Conservation (phyloP, 2,113 vertebrate species). For the Cyprinodon brontotheroides region DNA sequence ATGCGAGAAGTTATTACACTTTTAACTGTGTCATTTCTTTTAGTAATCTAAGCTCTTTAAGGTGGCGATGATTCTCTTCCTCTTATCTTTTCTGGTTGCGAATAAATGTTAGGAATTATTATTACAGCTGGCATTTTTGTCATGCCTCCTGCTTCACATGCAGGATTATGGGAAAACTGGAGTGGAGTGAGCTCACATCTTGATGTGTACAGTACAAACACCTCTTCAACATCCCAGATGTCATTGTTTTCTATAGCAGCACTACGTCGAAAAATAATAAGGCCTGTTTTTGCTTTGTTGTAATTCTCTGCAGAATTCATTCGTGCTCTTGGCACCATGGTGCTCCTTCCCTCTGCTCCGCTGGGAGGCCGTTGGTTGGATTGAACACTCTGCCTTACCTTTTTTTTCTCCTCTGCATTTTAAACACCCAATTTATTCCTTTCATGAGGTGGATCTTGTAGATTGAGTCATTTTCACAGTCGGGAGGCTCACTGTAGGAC, state of each 20-base stretch:
- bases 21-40: constrained; percentile 30
- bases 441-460: constrained; percentile 96
- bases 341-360: constrained; percentile 47
- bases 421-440: constrained; percentile 94
- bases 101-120: constrained; percentile 41
- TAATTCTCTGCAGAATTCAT: constrained; percentile 68
- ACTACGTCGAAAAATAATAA: constrained; percentile 65
- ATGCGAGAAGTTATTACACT: constrained; percentile 19
- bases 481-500: constrained; percentile 90
- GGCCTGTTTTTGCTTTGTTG: constrained; percentile 67
- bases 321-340: constrained; percentile 56
- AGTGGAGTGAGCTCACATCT: constrained; percentile 46
- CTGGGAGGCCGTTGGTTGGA: constrained; percentile 61
- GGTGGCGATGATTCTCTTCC: constrained; percentile 20
- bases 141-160: constrained; percentile 17
- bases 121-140: constrained; percentile 38
- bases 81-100: constrained; percentile 28
- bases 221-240: constrained; percentile 60
- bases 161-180: constrained; percentile 45
- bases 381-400: constrained; percentile 58
- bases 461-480: constrained; percentile 99
- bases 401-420: constrained; percentile 65
- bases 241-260: constrained; percentile 58
- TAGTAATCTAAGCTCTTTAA: constrained; percentile 39
- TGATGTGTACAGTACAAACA: constrained; percentile 61